Conservation (phyloP, 1,140 invertebrate genomes). For the Scaptomyza graminum region DNA sequence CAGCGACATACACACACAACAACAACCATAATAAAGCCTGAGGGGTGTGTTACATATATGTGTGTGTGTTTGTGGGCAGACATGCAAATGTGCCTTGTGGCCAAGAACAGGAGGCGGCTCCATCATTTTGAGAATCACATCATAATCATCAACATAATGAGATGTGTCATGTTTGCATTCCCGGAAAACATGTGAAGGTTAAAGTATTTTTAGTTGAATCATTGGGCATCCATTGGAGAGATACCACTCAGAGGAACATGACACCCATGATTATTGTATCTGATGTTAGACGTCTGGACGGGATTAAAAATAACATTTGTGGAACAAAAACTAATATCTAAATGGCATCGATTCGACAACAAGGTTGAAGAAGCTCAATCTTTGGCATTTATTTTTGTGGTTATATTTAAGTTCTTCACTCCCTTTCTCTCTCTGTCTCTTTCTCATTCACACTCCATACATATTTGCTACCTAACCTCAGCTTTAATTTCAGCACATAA, state of each 20-base stretch:
- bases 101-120: constrained; percentile 43
- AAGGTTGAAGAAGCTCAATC: too few relatives aligned
- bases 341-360: too few relatives aligned
- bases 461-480: constrained; percentile 24
- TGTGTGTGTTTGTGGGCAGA: neutral
- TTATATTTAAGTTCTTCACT: neutral
- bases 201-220: constrained; percentile 23
- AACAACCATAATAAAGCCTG: constrained; percentile 8
- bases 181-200: constrained; percentile 48
- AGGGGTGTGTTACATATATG: neutral
- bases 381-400: neutral
- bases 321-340: too few relatives aligned
- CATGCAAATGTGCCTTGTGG: constrained; percentile 41
- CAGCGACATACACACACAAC: constrained; percentile 47
- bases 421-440: neutral
- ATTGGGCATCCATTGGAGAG: constrained; percentile 31
- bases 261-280: constrained; percentile 65
- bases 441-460: neutral
- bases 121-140: constrained; percentile 59
- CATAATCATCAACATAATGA: constrained; percentile 74
- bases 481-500: constrained; percentile 71
- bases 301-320: too few relatives aligned
- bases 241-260: constrained; percentile 54
- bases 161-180: constrained; percentile 78
- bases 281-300: constrained; percentile 22